These are phyloP conservation scores for Eupsilia transversa DNA, from an alignment of 2,888 invertebrate genomes.

Conservation along the genomic window DNA sequence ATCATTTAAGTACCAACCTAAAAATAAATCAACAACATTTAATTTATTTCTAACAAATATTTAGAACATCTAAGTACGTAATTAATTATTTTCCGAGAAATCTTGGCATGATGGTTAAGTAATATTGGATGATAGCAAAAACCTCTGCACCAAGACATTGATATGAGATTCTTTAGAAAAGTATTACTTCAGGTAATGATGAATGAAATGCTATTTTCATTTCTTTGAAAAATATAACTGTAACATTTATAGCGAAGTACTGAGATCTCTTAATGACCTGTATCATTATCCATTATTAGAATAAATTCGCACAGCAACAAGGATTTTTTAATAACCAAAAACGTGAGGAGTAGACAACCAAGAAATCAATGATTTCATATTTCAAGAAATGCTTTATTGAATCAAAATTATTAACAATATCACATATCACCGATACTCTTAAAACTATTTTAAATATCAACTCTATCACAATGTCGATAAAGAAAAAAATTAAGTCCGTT, in stretches of 20 bases:
- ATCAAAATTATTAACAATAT: slow-evolving; percentile 30
- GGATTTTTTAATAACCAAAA: not conserved
- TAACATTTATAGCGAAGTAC: not conserved
- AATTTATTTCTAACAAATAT: not conserved
- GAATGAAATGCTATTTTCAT: not conserved
- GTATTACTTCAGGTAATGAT: not conserved
- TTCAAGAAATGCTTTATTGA: slow-evolving; percentile 38
- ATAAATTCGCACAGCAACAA: too few relatives aligned
- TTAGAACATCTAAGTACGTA: not conserved
- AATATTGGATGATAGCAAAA: not conserved
- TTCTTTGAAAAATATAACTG: not conserved
- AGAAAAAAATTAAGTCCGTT: not conserved
- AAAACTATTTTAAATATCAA: slow-evolving; percentile 37
- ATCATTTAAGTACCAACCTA: not conserved
- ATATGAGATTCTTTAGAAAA: slow-evolving; percentile 1
- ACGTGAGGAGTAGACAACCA: not conserved
- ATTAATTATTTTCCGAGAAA: not conserved
- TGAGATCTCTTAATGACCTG: not conserved
- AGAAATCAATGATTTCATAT: slow-evolving; percentile 24
- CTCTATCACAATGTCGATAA: slow-evolving; percentile 37
- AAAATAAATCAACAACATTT: not conserved
- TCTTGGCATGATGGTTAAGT: not conserved
- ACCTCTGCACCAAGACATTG: not conserved
- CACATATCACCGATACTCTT: slow-evolving; percentile 37
- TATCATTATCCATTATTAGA: not conserved